phyloP scores from a whole-genome alignment of 2,113 vertebrate genomes.

The Clarias batrachus region DNA sequence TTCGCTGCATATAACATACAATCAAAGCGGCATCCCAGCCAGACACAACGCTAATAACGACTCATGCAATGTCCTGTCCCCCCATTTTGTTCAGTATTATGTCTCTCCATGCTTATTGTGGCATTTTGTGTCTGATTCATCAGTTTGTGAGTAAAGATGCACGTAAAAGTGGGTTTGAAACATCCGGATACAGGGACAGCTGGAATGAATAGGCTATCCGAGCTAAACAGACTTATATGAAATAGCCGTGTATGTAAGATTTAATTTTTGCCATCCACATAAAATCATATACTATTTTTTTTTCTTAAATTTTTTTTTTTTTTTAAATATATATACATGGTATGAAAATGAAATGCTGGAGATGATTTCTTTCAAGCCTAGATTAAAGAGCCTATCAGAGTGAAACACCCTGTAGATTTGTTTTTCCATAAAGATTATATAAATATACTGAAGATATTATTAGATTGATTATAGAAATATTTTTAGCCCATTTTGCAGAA shows the following conservation, averaged over 20 bases:
- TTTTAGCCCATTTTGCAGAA: background rate
- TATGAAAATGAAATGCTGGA: background rate
- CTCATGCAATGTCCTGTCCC: conserved; percentile 35
- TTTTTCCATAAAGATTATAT: background rate
- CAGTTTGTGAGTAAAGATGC: conserved; percentile 18
- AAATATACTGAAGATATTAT: background rate
- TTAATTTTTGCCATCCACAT: background rate
- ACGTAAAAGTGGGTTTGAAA: background rate
- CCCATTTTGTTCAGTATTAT: conserved; percentile 34
- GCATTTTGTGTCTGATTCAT: conserved; percentile 13
- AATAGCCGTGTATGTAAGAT: too few species aligned
- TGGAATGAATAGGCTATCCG: background rate
- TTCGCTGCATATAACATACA: conserved; percentile 55
- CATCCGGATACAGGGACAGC: background rate
- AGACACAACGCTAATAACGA: conserved; percentile 52
- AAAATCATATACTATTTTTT: background rate
- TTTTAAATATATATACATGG: background rate
- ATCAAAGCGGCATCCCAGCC: conserved; percentile 48
- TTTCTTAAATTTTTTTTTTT: background rate
- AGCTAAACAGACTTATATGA: background rate
- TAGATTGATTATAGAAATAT: background rate
- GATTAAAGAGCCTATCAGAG: background rate
- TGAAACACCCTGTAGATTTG: background rate
- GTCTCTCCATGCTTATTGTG: conserved; percentile 29
- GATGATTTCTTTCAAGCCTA: background rate